phyloP scores from a whole-genome alignment of 1,140 invertebrate genomes.

The Aethina tumida region DNA sequence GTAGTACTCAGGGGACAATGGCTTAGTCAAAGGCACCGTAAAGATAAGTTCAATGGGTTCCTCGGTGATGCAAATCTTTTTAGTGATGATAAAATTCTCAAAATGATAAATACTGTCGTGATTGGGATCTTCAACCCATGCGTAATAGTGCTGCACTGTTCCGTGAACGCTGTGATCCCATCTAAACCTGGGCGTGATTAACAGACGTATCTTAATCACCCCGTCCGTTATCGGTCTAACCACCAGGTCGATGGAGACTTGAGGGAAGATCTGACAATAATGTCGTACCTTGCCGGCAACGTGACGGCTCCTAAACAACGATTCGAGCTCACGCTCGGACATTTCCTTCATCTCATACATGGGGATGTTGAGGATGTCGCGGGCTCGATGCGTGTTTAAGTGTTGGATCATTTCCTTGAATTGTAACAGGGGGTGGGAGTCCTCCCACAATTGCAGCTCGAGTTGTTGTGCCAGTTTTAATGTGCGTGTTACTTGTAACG shows the following conservation, averaged over 20 bases:
- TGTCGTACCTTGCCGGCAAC: slow-evolving; percentile 70
- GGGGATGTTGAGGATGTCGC: slow-evolving; percentile 44
- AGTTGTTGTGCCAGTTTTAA: slow-evolving; percentile 82
- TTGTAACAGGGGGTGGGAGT: slow-evolving; percentile 77
- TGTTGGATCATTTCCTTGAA: slow-evolving; percentile 58
- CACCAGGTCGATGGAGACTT: slow-evolving; percentile 66
- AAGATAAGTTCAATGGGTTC: slow-evolving; percentile 83
- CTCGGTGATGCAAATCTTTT: slow-evolving; percentile 60
- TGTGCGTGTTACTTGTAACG: slow-evolving; percentile 75
- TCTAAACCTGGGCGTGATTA: slow-evolving; percentile 73
- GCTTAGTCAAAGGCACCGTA: slow-evolving; percentile 91
- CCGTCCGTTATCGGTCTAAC: slow-evolving; percentile 93
- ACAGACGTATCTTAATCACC: slow-evolving; percentile 78
- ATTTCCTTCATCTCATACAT: slow-evolving; percentile 76
- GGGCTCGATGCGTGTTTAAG: slow-evolving; percentile 46
- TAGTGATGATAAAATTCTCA: slow-evolving; percentile 86
- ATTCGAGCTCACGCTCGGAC: slow-evolving; percentile 74
- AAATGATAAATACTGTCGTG: slow-evolving; percentile 93
- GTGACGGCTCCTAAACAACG: slow-evolving; percentile 65
- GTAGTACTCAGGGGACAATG: slow-evolving; percentile 86
- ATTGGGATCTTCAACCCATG: slow-evolving; percentile 95
- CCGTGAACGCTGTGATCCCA: slow-evolving; percentile 91
- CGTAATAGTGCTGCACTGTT: slow-evolving; percentile 83
- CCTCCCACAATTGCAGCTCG: slow-evolving; percentile 81
- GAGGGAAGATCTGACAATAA: slow-evolving; percentile 82